Evolutionary conservation across 1,140 invertebrate species (phyloP).

Genomic region (Nasonia longicornis): DNA sequence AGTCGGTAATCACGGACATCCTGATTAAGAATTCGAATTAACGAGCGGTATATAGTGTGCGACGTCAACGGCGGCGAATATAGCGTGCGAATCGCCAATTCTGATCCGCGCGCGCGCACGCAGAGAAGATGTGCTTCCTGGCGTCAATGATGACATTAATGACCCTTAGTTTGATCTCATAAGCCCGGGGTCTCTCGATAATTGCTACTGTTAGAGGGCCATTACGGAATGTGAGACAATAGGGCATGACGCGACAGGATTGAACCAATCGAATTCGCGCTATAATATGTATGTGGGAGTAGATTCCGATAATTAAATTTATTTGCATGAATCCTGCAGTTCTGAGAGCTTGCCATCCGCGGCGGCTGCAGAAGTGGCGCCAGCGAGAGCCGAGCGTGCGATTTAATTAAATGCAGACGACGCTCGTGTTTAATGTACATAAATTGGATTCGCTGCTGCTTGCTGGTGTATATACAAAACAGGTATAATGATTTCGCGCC

Average conservation of each 20-base stretch:
- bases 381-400: no score
- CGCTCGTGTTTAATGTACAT: not conserved
- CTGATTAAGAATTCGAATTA: slow-evolving; percentile 17
- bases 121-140: slow-evolving; percentile 15
- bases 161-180: slow-evolving; percentile 41
- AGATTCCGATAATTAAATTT: slow-evolving; percentile 33
- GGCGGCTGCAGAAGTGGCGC: no score
- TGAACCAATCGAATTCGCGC: slow-evolving; percentile 19
- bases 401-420: slow-evolving; percentile 35
- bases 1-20: slow-evolving; percentile 1
- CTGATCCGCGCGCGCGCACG: not conserved
- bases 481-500: not conserved
- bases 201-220: slow-evolving; percentile 30
- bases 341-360: not conserved
- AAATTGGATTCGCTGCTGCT: not conserved
- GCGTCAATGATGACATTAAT: slow-evolving; percentile 32
- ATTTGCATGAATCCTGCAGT: not conserved
- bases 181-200: slow-evolving; percentile 30
- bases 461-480: not conserved
- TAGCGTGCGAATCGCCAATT: slow-evolving; percentile 8
- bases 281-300: slow-evolving; percentile 8
- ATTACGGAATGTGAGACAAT: slow-evolving; percentile 31
- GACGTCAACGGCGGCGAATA: no score
- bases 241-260: slow-evolving; percentile 25
- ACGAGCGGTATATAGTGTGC: not conserved